Conservation (phyloP, 2,797 vertebrate genomes). For the Spinus pinus region DNA sequence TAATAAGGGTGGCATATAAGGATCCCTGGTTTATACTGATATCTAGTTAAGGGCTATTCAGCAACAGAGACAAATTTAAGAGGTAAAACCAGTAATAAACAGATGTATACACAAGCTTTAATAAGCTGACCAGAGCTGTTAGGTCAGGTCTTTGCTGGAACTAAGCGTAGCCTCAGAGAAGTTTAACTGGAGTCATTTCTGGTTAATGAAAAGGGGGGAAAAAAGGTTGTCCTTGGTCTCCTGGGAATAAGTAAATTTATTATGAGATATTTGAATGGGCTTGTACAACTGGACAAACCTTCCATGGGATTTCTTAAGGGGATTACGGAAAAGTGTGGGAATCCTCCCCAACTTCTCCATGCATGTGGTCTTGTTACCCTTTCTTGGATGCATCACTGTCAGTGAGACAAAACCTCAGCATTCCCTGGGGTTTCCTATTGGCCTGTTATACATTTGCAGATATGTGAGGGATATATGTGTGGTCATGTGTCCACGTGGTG, state of each 20-base stretch:
- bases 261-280: neutral
- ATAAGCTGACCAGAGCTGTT: neutral
- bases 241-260: neutral
- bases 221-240: neutral
- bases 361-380: neutral
- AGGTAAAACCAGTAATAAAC: neutral
- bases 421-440: neutral
- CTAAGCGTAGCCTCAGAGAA: rapidly evolving
- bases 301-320: neutral
- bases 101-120: neutral
- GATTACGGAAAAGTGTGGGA: neutral
- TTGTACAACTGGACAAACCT: neutral
- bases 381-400: neutral
- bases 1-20: neutral
- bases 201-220: neutral
- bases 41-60: neutral
- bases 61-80: neutral
- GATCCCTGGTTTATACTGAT: neutral
- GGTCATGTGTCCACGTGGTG: rapidly evolving
- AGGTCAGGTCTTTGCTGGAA: neutral
- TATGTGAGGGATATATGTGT: neutral
- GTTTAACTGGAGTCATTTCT: neutral
- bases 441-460: neutral
- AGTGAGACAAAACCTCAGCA: neutral
- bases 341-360: neutral